These are phyloP conservation scores for Elysia chlorotica DNA, from an alignment of 1,140 invertebrate genomes.

Conservation along the genomic window DNA sequence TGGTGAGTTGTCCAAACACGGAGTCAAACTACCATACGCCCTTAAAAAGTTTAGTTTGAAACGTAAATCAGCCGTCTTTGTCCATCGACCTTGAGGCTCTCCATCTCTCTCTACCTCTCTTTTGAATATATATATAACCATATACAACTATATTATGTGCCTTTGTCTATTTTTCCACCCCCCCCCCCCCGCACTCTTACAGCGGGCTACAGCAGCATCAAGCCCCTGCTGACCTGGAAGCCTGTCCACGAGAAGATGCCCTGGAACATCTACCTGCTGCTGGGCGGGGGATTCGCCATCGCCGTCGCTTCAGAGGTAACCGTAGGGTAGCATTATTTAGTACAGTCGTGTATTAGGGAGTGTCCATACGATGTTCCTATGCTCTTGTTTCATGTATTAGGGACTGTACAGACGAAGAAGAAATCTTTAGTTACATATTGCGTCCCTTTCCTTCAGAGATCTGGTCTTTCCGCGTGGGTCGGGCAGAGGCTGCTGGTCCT, in stretches of 20 bases:
- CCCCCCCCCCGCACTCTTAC: too few relatives aligned
- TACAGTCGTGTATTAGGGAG: too few relatives aligned
- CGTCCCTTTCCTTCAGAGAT: constrained; percentile 43
- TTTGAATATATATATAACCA: neutral
- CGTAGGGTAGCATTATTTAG: neutral
- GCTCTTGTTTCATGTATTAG: too few relatives aligned
- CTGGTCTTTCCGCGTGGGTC: constrained; percentile 50
- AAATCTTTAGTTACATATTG: too few relatives aligned
- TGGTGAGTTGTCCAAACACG: too few relatives aligned
- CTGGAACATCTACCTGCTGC: constrained; percentile 64
- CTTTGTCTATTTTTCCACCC: neutral
- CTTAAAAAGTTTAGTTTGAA: neutral
- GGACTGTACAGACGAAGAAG: too few relatives aligned
- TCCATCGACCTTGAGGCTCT: neutral
- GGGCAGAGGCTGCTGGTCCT: constrained; percentile 43
- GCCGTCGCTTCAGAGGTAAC: constrained; percentile 62
- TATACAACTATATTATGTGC: neutral
- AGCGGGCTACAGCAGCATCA: neutral
- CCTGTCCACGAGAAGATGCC: constrained; percentile 57
- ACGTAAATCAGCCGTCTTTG: neutral
- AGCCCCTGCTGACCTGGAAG: constrained; percentile 55
- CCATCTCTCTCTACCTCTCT: neutral
- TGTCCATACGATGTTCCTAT: too few relatives aligned
- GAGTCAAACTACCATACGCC: too few relatives aligned
- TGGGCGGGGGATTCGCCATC: constrained; percentile 84